These are phyloP conservation scores for Misgurnus anguillicaudatus DNA, from an alignment of 2,113 vertebrate species.

Conservation along the genomic window DNA sequence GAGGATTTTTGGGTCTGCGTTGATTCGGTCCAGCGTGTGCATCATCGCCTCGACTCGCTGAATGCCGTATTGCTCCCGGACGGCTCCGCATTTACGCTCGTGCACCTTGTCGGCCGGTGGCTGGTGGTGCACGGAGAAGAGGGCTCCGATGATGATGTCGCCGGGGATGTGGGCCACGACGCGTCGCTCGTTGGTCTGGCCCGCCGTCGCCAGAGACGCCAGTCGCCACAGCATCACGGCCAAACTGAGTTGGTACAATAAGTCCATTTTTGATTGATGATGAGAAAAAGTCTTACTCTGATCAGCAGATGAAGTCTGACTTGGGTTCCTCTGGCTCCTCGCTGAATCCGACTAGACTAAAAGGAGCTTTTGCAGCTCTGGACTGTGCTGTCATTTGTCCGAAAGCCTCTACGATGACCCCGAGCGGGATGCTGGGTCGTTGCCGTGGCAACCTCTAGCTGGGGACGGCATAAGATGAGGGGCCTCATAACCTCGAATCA, in stretches of 20 bases:
- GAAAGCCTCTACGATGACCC: constrained; percentile 70
- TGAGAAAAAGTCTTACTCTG: neutral
- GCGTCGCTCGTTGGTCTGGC: constrained; percentile 87
- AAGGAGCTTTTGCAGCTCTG: neutral
- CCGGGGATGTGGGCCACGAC: constrained; percentile 94
- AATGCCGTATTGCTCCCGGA: constrained; percentile 97
- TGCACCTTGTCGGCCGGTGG: constrained; percentile 96
- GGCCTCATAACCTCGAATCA: constrained; percentile 71
- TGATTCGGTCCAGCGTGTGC: constrained; percentile 93
- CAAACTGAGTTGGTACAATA: constrained; percentile 68
- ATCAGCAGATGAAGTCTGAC: neutral
- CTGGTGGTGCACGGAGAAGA: constrained; percentile 98
- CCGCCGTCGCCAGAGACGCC: constrained; percentile 71
- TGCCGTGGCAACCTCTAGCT: constrained; percentile 56
- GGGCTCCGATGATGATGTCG: constrained; percentile 95
- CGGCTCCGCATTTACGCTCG: constrained; percentile 94
- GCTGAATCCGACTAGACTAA: neutral
- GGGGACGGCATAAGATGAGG: constrained; percentile 58
- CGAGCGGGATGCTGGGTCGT: constrained; percentile 53
- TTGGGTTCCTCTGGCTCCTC: neutral
- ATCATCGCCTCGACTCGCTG: constrained; percentile 98
- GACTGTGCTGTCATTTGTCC: constrained; percentile 57
- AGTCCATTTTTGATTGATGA: neutral
- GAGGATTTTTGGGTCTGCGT: constrained; percentile 84
- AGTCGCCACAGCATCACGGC: constrained; percentile 74